phyloP scores from a whole-genome alignment of 2,888 invertebrate genomes.

The Microdon myrmicae region DNA sequence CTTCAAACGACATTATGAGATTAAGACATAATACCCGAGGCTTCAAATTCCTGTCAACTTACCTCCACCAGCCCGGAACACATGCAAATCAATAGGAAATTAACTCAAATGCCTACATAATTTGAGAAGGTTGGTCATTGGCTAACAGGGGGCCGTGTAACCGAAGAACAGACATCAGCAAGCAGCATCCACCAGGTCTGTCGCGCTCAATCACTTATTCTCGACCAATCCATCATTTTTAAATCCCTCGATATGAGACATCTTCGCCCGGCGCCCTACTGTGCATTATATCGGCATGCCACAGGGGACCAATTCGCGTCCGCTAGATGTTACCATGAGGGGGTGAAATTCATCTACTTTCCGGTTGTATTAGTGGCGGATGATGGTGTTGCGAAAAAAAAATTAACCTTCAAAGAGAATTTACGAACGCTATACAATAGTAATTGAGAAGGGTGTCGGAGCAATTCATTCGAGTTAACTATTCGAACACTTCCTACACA shows the following conservation, averaged over 20 bases:
- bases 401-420: conserved; percentile 40
- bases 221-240: conserved; percentile 56
- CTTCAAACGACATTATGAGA: conserved; percentile 19
- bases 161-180: conserved; percentile 61
- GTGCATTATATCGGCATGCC: conserved; percentile 67
- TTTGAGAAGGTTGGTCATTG: conserved; percentile 36
- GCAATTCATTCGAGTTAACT: conserved; percentile 58
- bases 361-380: conserved; percentile 50
- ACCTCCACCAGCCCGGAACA: conserved; percentile 9
- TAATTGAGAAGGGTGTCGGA: conserved; percentile 56
- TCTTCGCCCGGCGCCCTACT: conserved; percentile 59
- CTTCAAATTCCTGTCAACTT: conserved; percentile 8
- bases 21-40: conserved; percentile 32
- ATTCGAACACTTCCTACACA: conserved; percentile 48
- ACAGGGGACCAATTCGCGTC: conserved; percentile 67
- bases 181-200: conserved; percentile 13
- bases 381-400: conserved; percentile 38
- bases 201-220: conserved; percentile 53
- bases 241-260: conserved; percentile 55
- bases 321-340: conserved; percentile 16
- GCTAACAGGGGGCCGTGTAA: not conserved
- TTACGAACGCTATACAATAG: conserved; percentile 18
- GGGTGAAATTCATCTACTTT: conserved; percentile 48
- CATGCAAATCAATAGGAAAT: conserved; percentile 49
- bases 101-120: conserved; percentile 44